These are phyloP conservation scores for Adelosebastes latens DNA, from an alignment of 2,797 vertebrate genomes.

Conservation along the genomic window DNA sequence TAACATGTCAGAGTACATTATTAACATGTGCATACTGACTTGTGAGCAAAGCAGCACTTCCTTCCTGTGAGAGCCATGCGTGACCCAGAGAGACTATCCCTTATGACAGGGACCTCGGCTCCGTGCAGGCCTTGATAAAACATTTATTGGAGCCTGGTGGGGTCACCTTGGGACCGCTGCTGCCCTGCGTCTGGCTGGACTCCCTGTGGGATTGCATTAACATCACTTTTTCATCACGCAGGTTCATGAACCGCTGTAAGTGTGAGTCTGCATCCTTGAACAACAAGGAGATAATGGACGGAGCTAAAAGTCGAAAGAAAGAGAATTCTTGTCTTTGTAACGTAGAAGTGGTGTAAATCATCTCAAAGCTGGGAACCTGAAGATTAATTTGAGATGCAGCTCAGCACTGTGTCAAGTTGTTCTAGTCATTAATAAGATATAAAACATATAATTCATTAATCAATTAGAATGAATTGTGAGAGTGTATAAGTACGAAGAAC, in stretches of 20 bases:
- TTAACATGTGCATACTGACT: neutral
- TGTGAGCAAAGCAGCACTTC: neutral
- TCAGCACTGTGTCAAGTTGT: neutral
- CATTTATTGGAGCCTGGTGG: constrained; percentile 59
- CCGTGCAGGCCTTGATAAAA: constrained; percentile 55
- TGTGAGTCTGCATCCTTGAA: constrained; percentile 27
- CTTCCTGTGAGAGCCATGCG: constrained; percentile 13
- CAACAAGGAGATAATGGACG: neutral
- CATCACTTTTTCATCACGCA: constrained; percentile 58
- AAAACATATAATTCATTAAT: neutral
- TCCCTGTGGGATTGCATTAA: constrained; percentile 57
- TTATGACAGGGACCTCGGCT: constrained; percentile 40
- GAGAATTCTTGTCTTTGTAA: neutral
- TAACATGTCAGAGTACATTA: neutral
- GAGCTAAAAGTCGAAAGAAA: neutral
- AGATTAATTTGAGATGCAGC: neutral
- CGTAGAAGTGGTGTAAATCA: neutral
- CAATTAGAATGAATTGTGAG: neutral
- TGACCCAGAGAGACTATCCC: constrained; percentile 32
- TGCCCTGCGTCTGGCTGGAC: constrained; percentile 16
- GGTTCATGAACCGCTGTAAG: constrained; percentile 29
- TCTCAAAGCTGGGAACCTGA: neutral
- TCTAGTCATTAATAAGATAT: neutral
- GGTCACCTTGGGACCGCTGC: constrained; percentile 65
- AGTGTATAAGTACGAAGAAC: neutral